Conservation (phyloP, 1,140 invertebrate genomes). For the Leptonema lineaticorne region DNA sequence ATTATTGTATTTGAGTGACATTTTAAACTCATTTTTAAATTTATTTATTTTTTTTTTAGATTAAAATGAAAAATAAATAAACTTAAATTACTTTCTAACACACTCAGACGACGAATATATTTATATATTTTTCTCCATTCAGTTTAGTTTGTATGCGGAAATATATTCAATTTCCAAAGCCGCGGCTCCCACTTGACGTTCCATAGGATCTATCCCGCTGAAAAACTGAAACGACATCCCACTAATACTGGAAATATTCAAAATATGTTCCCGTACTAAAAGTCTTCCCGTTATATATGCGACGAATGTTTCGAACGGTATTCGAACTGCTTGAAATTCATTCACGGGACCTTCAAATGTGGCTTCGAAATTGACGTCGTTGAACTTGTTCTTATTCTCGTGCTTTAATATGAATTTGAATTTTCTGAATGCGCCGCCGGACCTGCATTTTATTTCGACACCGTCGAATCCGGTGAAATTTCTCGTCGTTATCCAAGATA, state of each 20-base stretch:
- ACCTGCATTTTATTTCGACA: constrained; percentile 59
- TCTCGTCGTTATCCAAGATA: constrained; percentile 49
- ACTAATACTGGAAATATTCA: constrained; percentile 63
- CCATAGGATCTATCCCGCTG: constrained; percentile 65
- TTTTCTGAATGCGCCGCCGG: constrained; percentile 58
- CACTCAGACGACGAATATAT: too few relatives aligned
- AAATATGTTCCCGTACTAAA: constrained; percentile 56
- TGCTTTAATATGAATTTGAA: constrained; percentile 68
- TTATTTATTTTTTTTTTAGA: too few relatives aligned
- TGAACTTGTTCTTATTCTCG: constrained; percentile 57
- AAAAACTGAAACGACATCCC: constrained; percentile 67
- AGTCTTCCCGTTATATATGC: constrained; percentile 63
- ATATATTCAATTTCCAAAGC: constrained; percentile 68
- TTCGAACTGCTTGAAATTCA: constrained; percentile 54
- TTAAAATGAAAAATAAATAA: too few relatives aligned
- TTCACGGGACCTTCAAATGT: constrained; percentile 60
- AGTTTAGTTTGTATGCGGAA: constrained; percentile 50
- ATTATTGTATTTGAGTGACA: too few relatives aligned
- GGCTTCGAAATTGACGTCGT: constrained; percentile 63
- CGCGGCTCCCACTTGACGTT: constrained; percentile 66
- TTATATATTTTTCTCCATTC: too few relatives aligned
- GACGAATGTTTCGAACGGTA: constrained; percentile 62
- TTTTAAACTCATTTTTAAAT: too few relatives aligned
- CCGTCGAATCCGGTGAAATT: constrained; percentile 56
- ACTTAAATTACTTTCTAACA: too few relatives aligned